A percentile compares a stretch with the other conserved stretches of the same genome.
phyloP scores from a whole-genome alignment of 2,113 vertebrate species.

The Pachyramphus minor region DNA sequence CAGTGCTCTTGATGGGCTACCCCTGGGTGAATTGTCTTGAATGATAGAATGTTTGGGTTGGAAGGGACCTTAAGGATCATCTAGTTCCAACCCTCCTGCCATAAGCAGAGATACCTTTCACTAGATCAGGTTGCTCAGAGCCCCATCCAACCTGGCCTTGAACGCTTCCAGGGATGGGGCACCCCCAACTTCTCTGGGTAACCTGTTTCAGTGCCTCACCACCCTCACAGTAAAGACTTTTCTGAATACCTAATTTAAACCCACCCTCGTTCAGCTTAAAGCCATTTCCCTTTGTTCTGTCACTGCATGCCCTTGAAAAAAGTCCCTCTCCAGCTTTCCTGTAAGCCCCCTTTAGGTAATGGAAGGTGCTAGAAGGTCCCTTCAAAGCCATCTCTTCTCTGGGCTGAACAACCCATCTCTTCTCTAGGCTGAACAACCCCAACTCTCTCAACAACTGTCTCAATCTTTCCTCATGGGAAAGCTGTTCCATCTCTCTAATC shows the following conservation, averaged over 20 bases:
- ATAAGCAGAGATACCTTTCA: background rate
- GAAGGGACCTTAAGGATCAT: background rate
- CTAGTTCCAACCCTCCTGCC: background rate
- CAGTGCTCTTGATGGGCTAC: background rate
- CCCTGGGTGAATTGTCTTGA: background rate
- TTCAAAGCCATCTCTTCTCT: too few relatives aligned
- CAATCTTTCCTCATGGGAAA: fast-evolving
- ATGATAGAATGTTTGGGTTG: background rate
- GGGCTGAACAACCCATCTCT: too few relatives aligned
- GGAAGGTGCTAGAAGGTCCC: background rate
- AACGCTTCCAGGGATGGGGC: background rate
- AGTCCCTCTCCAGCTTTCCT: background rate
- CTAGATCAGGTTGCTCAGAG: background rate
- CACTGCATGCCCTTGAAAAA: background rate
- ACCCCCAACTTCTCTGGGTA: background rate
- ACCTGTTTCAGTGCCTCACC: background rate
- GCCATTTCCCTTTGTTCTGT: background rate
- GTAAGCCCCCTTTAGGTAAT: background rate
- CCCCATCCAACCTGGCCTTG: too few relatives aligned
- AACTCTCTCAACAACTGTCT: background rate
- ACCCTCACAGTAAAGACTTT: background rate
- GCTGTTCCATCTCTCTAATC: background rate
- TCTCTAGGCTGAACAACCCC: background rate
- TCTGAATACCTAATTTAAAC: background rate
- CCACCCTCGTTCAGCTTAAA: background rate